Evolutionary conservation across 2,888 invertebrate species (phyloP).

Genomic region (Didymodactylos carnosus): DNA sequence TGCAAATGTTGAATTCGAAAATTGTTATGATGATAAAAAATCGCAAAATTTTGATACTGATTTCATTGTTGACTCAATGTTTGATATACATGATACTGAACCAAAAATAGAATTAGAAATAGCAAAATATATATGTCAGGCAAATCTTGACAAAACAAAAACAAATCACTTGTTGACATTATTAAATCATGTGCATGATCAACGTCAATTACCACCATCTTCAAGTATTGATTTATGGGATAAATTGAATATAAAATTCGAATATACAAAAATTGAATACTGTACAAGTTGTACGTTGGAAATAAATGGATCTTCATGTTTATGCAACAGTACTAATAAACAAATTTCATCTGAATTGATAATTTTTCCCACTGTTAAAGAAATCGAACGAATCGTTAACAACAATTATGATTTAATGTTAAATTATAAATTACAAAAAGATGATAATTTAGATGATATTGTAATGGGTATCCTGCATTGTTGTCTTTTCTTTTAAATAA

Average conservation of each 20-base stretch:
- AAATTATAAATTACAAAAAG: neutral
- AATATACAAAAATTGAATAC: neutral
- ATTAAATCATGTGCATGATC: neutral
- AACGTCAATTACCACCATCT: neutral
- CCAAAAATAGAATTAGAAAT: neutral
- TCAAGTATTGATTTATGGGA: neutral
- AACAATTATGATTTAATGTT: neutral
- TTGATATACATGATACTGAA: neutral
- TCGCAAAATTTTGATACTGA: neutral
- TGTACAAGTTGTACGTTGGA: neutral
- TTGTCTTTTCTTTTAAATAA: too few species aligned
- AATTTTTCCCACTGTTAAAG: neutral
- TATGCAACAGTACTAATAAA: neutral
- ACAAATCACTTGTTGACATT: neutral
- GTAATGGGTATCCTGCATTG: neutral
- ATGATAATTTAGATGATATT: neutral
- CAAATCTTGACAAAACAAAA: neutral
- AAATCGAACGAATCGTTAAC: neutral
- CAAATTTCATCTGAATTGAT: neutral
- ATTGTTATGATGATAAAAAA: neutral
- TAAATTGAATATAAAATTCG: neutral
- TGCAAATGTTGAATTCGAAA: neutral
- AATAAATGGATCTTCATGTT: neutral
- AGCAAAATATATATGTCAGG: neutral
- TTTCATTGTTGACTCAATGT: neutral